These are phyloP conservation scores for Melipona bicolor DNA, from an alignment of 2,888 invertebrate species.

Conservation along the genomic window DNA sequence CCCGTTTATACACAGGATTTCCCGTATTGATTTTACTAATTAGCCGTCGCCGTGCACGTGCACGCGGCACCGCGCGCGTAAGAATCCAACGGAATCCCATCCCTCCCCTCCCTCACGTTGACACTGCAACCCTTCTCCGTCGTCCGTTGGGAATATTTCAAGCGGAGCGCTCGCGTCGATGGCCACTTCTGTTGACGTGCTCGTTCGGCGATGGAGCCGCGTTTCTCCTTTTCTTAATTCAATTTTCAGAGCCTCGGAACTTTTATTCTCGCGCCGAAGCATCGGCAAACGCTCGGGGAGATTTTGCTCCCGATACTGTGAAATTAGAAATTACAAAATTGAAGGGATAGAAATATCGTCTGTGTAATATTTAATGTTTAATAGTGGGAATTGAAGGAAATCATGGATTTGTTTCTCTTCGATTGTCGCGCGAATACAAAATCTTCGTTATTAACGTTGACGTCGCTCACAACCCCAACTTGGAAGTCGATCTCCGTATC, in stretches of 20 bases:
- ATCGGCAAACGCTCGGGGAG: too few species aligned
- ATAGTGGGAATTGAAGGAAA: too few species aligned
- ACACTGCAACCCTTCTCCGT: background rate
- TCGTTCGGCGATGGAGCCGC: background rate
- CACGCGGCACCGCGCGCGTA: conserved; percentile 11
- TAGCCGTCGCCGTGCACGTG: conserved; percentile 57
- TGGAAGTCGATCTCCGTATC: background rate
- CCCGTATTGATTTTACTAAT: conserved; percentile 79
- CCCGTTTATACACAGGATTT: conserved; percentile 73
- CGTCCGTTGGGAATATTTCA: conserved; percentile 2
- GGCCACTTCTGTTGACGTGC: background rate
- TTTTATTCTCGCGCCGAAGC: background rate
- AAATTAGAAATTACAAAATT: background rate
- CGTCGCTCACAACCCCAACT: background rate
- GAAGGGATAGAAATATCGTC: background rate
- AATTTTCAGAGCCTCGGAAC: background rate
- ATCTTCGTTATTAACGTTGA: background rate
- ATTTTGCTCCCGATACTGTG: background rate
- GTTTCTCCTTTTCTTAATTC: background rate
- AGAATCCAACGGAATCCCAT: conserved; percentile 22
- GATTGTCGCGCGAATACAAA: background rate
- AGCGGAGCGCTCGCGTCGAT: background rate
- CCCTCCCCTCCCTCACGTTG: background rate
- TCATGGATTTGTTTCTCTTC: too few species aligned
- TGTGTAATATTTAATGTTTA: too few species aligned